phyloP scores from a whole-genome alignment of 2,888 invertebrate genomes.

The Caradrina clavipalpis region DNA sequence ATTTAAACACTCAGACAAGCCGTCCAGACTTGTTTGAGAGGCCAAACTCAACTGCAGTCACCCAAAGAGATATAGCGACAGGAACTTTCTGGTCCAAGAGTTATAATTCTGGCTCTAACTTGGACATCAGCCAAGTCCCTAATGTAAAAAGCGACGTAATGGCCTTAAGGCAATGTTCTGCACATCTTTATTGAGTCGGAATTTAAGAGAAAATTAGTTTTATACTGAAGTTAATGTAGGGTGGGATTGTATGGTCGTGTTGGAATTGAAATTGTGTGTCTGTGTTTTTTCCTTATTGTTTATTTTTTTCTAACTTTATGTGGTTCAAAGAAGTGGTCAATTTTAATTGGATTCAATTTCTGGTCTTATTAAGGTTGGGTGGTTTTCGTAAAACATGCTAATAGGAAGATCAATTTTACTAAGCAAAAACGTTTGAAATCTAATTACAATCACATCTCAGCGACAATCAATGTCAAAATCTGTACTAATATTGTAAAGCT shows the following conservation, averaged over 20 bases:
- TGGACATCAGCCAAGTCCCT: conserved; percentile 59
- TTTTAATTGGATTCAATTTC: neutral
- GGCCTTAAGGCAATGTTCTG: conserved; percentile 58
- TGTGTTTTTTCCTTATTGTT: conserved; percentile 19
- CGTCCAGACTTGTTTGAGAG: conserved; percentile 29
- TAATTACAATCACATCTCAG: too few species aligned
- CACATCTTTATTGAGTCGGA: conserved; percentile 64
- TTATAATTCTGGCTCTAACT: conserved; percentile 54
- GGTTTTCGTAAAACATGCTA: too few species aligned
- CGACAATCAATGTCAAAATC: too few species aligned
- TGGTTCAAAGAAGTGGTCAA: neutral
- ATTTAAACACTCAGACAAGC: conserved; percentile 25
- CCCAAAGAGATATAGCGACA: conserved; percentile 51
- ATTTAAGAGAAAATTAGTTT: conserved; percentile 65
- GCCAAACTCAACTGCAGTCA: conserved; percentile 52
- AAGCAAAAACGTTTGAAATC: too few species aligned
- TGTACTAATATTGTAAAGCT: too few species aligned
- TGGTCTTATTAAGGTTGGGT: too few species aligned
- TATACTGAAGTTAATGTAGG: conserved; percentile 44
- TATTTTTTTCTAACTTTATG: neutral
- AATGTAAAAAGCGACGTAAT: conserved; percentile 65
- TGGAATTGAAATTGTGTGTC: conserved; percentile 20
- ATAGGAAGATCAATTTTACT: too few species aligned
- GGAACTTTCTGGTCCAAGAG: conserved; percentile 53
- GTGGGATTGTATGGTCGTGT: conserved; percentile 35